These are phyloP conservation scores for Callimorpha dominula DNA, from an alignment of 2,888 invertebrate genomes.

Conservation along the genomic window DNA sequence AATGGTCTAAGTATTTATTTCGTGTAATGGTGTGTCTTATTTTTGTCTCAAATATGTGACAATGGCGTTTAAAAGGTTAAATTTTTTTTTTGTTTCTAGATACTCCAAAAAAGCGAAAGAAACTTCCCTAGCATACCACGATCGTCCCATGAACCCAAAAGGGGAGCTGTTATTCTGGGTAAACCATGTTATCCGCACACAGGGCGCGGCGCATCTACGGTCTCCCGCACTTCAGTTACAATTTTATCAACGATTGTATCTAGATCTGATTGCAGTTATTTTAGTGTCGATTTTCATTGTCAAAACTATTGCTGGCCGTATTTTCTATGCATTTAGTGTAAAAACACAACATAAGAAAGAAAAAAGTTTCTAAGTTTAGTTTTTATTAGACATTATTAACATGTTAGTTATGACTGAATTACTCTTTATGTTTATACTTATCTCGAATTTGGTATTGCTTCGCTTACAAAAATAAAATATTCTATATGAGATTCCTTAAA, in stretches of 20 bases:
- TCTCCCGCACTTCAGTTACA: slow-evolving; percentile 62
- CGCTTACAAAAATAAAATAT: too few species aligned
- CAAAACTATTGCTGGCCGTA: neutral
- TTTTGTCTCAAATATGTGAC: neutral
- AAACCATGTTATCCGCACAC: slow-evolving; percentile 64
- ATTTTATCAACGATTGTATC: slow-evolving; percentile 64
- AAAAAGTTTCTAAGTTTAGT: slow-evolving; percentile 21
- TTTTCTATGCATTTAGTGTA: neutral
- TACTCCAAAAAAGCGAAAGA: slow-evolving; percentile 61
- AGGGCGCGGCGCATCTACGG: slow-evolving; percentile 64
- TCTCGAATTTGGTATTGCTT: neutral
- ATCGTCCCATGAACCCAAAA: slow-evolving; percentile 59
- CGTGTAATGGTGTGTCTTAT: neutral
- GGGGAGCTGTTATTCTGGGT: slow-evolving; percentile 67
- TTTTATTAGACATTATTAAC: neutral
- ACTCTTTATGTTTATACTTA: neutral
- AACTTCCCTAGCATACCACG: slow-evolving; percentile 63
- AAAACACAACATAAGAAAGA: slow-evolving; percentile 18
- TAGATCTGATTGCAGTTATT: slow-evolving; percentile 58
- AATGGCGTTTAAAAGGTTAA: too few species aligned
- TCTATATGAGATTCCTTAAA: too few species aligned
- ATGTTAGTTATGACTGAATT: neutral
- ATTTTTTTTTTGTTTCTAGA: slow-evolving; percentile 44
- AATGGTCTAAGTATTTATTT: too few species aligned
- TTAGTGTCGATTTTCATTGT: slow-evolving; percentile 13